Base-by-base conservation (phyloP, 2,888 invertebrate genomes). In the Silvanus unidentatus region DNA sequence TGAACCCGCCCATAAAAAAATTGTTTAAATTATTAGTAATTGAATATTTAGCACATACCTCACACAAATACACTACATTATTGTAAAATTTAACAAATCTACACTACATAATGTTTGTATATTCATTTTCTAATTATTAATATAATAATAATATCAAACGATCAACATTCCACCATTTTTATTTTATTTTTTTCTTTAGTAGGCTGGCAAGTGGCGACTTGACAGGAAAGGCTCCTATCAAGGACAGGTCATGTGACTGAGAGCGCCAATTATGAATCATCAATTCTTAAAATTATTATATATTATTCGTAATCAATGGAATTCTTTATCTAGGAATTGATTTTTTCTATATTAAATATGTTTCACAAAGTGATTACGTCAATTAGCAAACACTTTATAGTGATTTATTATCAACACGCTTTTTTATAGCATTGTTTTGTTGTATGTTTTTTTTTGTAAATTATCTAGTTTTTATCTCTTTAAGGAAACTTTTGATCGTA, bases 141-240 rank as follows among this genome's bases (percentile, higher is more conserved):
- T 47, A 54, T 57, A 57, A 22, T 22, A 22, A 22, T 22, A 22
- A 22, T 22, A 8, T 22, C 22, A 22, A 22, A 58, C 49, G 55
- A 52, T 48, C 53, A 55, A 51, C 56, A 61, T 22, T 61, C 65
- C 66, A 65, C 68, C 68, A 68, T 68, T 65, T 65, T 65, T 65
- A 22, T 22, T 22, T 22, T 22, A 22, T 22, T 22, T 22, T 22
- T 22, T 61, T 62, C 64, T 63, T 57, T 50, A 43, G 36, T 37
- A 45, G 54, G 48, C 43, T 53, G 49, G 35, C 42, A 45, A 47
- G 13, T 22, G 36, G 39, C 35, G 37, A 42, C 45, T 22, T 22
- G 22, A 39, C 50, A 44, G 44, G 45, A 40, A 50, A 47, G 42
- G 32, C 44, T 44, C 42, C 3, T 52, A 61, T 60, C 59, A 61